Percentiles rank a stretch among this genome's conserved stretches.
These are phyloP conservation scores for Glaucidium brasilianum DNA, from an alignment of 2,113 vertebrate species.

Conservation along the genomic window DNA sequence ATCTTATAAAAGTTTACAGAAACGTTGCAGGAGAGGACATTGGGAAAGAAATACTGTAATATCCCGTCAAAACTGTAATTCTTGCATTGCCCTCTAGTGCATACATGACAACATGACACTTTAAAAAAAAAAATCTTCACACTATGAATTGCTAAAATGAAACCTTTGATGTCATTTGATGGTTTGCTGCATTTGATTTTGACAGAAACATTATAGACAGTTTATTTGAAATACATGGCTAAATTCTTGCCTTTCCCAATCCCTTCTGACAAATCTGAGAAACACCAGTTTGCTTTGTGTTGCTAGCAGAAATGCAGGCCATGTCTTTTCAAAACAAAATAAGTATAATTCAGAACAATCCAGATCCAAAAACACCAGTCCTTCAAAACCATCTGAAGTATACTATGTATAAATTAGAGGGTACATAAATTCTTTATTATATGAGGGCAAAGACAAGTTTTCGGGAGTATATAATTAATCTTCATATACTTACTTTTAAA, in stretches of 20 bases:
- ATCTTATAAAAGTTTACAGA: background rate
- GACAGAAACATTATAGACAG: background rate
- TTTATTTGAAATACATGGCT: background rate
- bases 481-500: background rate
- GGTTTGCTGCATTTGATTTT: conserved; percentile 26
- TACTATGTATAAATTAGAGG: background rate
- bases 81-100: conserved; percentile 79
- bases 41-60: background rate
- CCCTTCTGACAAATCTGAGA: background rate
- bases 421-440: background rate
- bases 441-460: background rate
- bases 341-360: background rate
- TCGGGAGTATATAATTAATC: background rate
- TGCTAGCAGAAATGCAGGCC: background rate
- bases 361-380: background rate
- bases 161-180: conserved; percentile 30
- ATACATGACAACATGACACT: background rate
- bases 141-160: background rate
- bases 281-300: background rate
- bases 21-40: background rate
- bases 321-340: background rate
- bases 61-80: conserved; percentile 45
- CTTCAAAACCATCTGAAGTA: background rate
- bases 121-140: background rate
- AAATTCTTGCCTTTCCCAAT: background rate